A percentile compares a stretch with the other conserved stretches of the same genome.
Evolutionary conservation across 1,140 invertebrate genomes (phyloP).

Genomic region (Zophobas atratus): DNA sequence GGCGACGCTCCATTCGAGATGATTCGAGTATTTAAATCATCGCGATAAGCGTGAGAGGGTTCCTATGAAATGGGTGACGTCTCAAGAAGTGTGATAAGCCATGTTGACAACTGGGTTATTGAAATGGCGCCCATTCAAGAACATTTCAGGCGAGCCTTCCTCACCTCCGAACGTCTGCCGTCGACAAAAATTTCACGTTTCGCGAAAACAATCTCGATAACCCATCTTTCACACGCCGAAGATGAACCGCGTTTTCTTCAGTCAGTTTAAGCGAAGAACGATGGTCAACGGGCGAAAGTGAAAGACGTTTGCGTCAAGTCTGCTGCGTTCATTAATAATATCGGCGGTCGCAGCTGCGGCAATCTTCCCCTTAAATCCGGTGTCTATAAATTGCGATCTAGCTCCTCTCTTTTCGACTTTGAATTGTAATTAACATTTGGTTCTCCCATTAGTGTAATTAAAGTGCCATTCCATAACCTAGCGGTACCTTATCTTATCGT

Average conservation of each 20-base stretch:
- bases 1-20: no score
- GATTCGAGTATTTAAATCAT: no score
- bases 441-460: conserved; percentile 82
- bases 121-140: neutral
- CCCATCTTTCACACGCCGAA: no score
- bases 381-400: conserved; percentile 67
- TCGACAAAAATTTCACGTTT: neutral
- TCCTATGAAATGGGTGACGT: neutral
- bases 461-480: conserved; percentile 72
- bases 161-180: neutral
- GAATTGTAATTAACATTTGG: conserved; percentile 82
- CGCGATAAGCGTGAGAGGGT: no score
- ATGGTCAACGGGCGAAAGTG: no score
- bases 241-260: no score
- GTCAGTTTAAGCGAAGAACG: no score
- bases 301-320: neutral
- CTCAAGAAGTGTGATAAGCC: conserved; percentile 1
- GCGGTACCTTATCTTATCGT: conserved; percentile 68
- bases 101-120: neutral
- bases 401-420: conserved; percentile 76
- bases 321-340: conserved; percentile 64
- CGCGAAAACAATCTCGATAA: no score
- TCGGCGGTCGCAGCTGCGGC: conserved; percentile 65
- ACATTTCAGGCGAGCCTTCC: neutral
- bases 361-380: conserved; percentile 58